Percentiles rank a stretch among this genome's conserved stretches.
Evolutionary conservation across 2,797 vertebrate species (phyloP).

Genomic region (Varecia variegata): DNA sequence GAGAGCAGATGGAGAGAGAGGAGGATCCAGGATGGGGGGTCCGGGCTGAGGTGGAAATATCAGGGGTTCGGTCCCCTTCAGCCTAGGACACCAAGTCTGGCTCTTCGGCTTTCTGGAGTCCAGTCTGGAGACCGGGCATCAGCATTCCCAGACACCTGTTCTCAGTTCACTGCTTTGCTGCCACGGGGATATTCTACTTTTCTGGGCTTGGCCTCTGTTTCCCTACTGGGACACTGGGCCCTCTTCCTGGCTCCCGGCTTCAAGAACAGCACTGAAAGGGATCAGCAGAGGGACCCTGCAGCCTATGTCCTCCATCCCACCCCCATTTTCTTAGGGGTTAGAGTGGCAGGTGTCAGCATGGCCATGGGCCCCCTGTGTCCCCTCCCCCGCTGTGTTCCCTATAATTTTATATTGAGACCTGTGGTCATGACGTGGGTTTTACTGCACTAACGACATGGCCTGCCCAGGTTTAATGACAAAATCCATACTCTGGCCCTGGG

Average conservation of each 20-base stretch:
- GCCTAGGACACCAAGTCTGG: background rate
- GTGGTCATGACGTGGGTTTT: slow-evolving; percentile 89
- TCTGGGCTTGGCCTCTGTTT: slow-evolving; percentile 21
- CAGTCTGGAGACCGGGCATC: background rate
- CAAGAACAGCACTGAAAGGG: background rate
- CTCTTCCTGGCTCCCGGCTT: background rate
- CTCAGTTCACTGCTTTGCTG: background rate
- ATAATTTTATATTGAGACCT: slow-evolving; percentile 90
- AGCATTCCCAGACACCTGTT: background rate
- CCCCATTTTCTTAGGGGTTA: slow-evolving; percentile 10
- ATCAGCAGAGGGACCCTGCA: background rate
- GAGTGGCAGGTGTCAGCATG: slow-evolving; percentile 61
- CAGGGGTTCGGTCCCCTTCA: background rate
- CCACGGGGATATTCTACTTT: background rate
- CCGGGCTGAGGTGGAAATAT: background rate
- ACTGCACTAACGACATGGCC: slow-evolving; percentile 89
- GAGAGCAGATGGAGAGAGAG: background rate
- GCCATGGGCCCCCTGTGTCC: background rate
- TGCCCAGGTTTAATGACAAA: slow-evolving; percentile 90
- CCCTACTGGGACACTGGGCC: background rate
- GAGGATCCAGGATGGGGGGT: background rate
- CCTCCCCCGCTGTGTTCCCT: slow-evolving; percentile 76
- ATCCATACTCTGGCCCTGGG: slow-evolving; percentile 89
- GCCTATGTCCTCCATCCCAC: background rate
- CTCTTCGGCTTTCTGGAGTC: background rate